Evolutionary conservation across 35 echinoderm and acorn worm genomes (phyloP).

Genomic region (Heliocidaris erythrogramma): DNA sequence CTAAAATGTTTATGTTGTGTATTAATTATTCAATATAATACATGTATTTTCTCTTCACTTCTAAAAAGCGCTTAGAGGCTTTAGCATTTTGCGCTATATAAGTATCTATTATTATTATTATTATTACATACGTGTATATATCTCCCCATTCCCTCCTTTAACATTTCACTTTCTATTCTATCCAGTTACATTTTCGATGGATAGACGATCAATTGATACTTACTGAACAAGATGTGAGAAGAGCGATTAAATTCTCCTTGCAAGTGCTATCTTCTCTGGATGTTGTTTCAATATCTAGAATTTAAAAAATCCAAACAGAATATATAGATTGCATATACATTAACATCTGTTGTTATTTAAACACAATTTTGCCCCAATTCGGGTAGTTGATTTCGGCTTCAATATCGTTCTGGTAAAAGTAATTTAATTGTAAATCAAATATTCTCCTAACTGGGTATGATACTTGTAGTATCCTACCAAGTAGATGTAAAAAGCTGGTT

Average conservation of each 20-base stretch:
- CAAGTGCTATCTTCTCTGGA: conserved; percentile 46
- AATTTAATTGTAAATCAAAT: neutral
- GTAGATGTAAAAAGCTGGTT: no score
- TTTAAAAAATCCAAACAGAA: conserved; percentile 35
- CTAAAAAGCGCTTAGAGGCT: no score
- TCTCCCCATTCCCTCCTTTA: neutral
- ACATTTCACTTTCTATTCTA: neutral
- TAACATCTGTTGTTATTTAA: neutral
- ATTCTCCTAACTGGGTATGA: neutral
- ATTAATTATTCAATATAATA: no score
- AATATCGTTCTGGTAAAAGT: neutral
- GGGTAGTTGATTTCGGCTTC: neutral
- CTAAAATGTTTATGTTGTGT: no score
- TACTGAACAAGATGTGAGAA: conserved; percentile 66
- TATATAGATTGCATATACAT: neutral
- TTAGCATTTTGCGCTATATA: no score
- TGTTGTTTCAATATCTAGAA: conserved; percentile 75
- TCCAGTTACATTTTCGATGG: no score
- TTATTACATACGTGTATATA: neutral
- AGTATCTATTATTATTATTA: no score
- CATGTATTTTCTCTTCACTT: no score
- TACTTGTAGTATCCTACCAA: neutral
- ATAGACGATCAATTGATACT: neutral
- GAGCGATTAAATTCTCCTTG: conserved; percentile 58
- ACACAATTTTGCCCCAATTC: neutral